phyloP scores from a whole-genome alignment of 2,113 vertebrate species.

The Prolemur simus region DNA sequence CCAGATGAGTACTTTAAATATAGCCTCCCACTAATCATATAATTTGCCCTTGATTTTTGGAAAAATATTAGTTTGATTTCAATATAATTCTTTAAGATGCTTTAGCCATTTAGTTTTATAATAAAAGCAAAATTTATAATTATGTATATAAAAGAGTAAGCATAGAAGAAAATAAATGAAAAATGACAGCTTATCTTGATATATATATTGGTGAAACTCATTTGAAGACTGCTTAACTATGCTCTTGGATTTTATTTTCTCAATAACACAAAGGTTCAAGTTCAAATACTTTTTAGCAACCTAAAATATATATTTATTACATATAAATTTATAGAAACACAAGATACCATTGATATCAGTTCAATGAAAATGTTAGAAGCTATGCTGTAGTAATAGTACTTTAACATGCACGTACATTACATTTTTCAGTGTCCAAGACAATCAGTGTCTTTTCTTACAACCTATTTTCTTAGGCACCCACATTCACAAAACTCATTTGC shows the following conservation, averaged over 20 bases:
- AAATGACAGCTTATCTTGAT: not conserved
- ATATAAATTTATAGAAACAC: not conserved
- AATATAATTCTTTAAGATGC: not conserved
- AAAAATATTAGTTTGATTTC: slow-evolving; percentile 8
- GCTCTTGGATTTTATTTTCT: slow-evolving; percentile 8
- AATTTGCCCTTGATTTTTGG: slow-evolving; percentile 26
- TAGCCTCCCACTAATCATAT: not conserved
- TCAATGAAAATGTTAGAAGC: not conserved
- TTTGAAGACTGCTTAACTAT: not conserved
- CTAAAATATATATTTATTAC: not conserved
- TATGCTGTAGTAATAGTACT: not conserved
- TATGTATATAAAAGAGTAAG: not conserved
- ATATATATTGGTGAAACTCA: not conserved
- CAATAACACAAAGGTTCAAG: not conserved
- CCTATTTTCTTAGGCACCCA: slow-evolving; percentile 68
- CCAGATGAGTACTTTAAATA: slow-evolving; percentile 18
- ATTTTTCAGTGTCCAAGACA: slow-evolving; percentile 50
- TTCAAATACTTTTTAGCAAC: slow-evolving; percentile 19
- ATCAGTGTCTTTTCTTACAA: slow-evolving; percentile 70
- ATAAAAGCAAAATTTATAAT: not conserved
- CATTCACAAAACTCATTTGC: slow-evolving; percentile 65
- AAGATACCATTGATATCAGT: not conserved
- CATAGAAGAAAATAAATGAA: not conserved
- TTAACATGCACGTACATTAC: not conserved
- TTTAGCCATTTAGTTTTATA: slow-evolving; percentile 4